These are phyloP conservation scores for Stratiolaelaps scimitus DNA, from an alignment of 1,140 invertebrate species.

Conservation along the genomic window DNA sequence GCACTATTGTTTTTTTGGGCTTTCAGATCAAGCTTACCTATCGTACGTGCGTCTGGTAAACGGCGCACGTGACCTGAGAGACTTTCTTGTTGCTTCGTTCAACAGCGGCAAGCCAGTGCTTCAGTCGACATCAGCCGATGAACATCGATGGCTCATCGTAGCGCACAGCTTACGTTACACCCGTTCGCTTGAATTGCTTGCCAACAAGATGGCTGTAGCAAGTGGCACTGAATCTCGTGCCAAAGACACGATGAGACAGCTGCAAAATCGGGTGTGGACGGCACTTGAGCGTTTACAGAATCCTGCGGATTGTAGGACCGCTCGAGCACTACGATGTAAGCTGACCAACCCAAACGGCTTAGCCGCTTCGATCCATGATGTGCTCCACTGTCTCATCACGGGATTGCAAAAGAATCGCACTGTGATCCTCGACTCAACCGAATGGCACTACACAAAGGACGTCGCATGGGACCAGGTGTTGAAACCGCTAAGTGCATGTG, in stretches of 20 bases:
- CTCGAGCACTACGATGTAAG: conserved; percentile 31
- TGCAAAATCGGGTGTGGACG: background rate
- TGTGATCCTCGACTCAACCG: conserved; percentile 23
- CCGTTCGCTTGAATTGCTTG: background rate
- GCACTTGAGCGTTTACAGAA: conserved; percentile 27
- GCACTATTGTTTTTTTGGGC: too few relatives aligned
- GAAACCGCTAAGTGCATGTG: conserved; percentile 23
- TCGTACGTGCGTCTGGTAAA: background rate
- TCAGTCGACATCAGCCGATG: background rate
- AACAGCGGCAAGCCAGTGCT: background rate
- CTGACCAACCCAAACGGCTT: conserved; percentile 32
- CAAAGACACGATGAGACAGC: background rate
- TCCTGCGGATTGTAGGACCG: conserved; percentile 30
- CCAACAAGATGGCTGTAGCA: background rate
- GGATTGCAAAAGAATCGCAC: conserved; percentile 29
- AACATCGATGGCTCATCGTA: background rate
- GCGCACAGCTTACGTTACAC: background rate
- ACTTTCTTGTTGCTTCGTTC: background rate
- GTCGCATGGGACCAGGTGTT: conserved; percentile 31
- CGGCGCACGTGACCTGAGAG: conserved; percentile 1
- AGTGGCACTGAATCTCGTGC: background rate
- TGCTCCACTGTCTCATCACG: conserved; percentile 33
- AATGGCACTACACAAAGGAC: conserved; percentile 31
- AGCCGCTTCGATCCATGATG: conserved; percentile 32
- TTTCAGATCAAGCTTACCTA: background rate